Conservation (phyloP, 2,797 vertebrate genomes). For the Sebastes diploproa region DNA sequence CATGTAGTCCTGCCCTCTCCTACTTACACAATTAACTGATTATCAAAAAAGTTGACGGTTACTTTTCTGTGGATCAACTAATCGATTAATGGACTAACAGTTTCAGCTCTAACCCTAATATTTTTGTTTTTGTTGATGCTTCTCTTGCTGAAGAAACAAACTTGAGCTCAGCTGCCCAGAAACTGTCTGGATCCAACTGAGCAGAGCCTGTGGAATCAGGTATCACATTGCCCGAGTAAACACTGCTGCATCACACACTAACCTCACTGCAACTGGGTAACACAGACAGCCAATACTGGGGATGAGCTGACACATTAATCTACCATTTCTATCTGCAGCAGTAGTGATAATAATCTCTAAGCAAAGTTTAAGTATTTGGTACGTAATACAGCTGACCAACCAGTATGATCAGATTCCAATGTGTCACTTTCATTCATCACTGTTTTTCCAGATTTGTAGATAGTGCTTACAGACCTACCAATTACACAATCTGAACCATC, state of each 20-base stretch:
- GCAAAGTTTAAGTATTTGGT: background rate
- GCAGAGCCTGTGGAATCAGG: slow-evolving; percentile 5
- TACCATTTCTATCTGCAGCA: background rate
- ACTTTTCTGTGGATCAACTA: background rate
- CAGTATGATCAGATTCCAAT: background rate
- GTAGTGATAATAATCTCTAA: background rate
- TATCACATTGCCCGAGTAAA: background rate
- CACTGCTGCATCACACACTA: background rate
- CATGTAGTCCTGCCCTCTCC: background rate
- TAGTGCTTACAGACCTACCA: background rate
- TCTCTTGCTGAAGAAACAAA: background rate
- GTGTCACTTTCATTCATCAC: background rate
- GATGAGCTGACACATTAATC: background rate
- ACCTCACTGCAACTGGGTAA: background rate
- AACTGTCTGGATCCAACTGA: slow-evolving; percentile 25
- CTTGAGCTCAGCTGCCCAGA: slow-evolving; percentile 14
- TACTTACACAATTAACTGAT: background rate
- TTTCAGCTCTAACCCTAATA: background rate
- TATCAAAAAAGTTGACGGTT: background rate
- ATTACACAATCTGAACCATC: background rate
- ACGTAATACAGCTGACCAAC: background rate
- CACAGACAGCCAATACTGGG: background rate
- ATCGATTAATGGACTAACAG: background rate
- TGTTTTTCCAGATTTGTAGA: background rate
- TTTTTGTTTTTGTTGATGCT: background rate